Base-by-base conservation (phyloP, 2,113 vertebrate species). In the Oxyura jamaicensis region DNA sequence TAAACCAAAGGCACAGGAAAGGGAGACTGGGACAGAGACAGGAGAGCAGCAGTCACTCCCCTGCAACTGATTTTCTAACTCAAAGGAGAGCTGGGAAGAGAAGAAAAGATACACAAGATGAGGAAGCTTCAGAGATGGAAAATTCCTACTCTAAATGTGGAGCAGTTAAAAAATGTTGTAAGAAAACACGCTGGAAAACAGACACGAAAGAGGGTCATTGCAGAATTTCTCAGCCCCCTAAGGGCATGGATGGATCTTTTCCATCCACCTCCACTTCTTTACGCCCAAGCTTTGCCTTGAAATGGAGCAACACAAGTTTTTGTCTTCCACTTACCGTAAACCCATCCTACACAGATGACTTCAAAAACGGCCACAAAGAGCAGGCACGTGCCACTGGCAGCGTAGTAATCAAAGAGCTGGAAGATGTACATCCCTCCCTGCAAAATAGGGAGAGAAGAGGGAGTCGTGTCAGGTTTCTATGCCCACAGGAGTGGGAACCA, bases 381-480 rank as follows among this genome's bases (percentile, higher is more conserved):
- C 36, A 99, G 97, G 86, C 99, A 99, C 4, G 96, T 99, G 42
- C 99, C 99, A 7, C 99, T 99, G 95, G 98, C 99, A 76, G 98
- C 98, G 4, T 99, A 99, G 95, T 99, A 99, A 96, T 99, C 99
- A 94, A 99, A 99, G 65, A 99, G 90, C 98, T 99, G 99, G 93
- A 99, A 99, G 95, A 99, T 94, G 91, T 99, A 99, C 96, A 99
- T 98, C 46, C 99, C 99, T 3, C 99, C 99, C 99, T 99, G 93
- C 22, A 22, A 85, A 31, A 91, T 19, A 85, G 25, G 22, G 14
- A 73, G 42, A 87, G 22, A 63, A 87, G 39, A 80, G 39, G 73
- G 10, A 60, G 21, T 25, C 23, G 42, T 39, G 33, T 36, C 41
- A 86, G 28, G 12, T 25, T 63, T 71, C 71, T 59, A 0, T 8